Conservation (phyloP, 2,888 invertebrate genomes). For the Stenichneumon culpator region DNA sequence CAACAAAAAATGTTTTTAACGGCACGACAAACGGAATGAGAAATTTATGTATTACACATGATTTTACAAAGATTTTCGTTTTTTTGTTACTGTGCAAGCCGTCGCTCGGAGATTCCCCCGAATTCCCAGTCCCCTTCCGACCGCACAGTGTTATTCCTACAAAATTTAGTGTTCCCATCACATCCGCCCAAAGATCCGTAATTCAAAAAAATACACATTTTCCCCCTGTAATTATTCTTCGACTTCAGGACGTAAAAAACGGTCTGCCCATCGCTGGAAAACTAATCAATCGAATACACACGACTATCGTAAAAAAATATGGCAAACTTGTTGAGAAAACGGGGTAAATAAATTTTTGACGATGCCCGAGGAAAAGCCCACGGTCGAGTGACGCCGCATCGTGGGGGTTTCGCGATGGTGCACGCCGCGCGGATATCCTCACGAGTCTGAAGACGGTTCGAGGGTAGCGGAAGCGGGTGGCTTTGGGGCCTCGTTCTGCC, state of each 20-base stretch:
- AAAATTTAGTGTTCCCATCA: background rate
- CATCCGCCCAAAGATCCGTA: background rate
- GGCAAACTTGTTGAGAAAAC: background rate
- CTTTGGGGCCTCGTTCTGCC: conserved; percentile 75
- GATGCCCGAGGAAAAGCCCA: background rate
- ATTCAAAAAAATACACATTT: background rate
- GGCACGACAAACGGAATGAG: background rate
- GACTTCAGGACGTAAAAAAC: background rate
- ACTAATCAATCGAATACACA: background rate
- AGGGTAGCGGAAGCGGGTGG: conserved; percentile 75
- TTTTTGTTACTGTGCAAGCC: background rate
- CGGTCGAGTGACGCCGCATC: conserved; percentile 24
- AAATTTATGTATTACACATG: too few species aligned
- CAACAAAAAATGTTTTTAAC: background rate
- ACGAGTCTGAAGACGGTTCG: conserved; percentile 79
- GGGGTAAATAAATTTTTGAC: background rate
- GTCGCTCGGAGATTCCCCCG: background rate
- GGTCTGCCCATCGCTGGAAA: background rate
- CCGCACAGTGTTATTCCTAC: background rate
- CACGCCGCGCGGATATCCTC: conserved; percentile 78
- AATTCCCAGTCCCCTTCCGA: background rate
- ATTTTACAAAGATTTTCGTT: background rate
- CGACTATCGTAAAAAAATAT: background rate
- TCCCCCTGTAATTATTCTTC: background rate
- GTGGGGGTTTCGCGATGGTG: conserved; percentile 59